phyloP scores from a whole-genome alignment of 2,797 vertebrate species.

The Amniataba percoides region DNA sequence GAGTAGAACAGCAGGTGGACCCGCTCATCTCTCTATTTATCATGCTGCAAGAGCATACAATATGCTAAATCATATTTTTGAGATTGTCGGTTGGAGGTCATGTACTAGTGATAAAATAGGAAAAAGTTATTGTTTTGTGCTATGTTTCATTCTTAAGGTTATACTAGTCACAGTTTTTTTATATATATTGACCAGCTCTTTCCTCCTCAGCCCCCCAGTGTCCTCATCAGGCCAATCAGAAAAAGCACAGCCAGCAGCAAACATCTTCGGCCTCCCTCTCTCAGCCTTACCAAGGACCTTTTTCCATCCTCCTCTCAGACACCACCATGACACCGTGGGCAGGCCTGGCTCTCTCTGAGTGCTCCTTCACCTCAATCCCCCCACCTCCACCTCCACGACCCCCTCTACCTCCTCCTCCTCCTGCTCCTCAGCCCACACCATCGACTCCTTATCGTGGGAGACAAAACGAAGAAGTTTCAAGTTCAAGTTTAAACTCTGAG shows the following conservation, averaged over 20 bases:
- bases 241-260: constrained; percentile 53
- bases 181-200: no score
- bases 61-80: not conserved
- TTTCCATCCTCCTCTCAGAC: constrained; percentile 64
- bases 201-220: constrained; percentile 44
- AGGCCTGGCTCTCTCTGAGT: constrained; percentile 71
- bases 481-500: constrained; percentile 57
- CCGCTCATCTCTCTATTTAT: not conserved
- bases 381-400: constrained; percentile 49
- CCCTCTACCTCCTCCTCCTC: constrained; percentile 38
- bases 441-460: constrained; percentile 36
- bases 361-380: constrained; percentile 79
- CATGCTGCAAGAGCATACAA: not conserved
- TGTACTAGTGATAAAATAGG: not conserved
- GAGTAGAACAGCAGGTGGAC: constrained; percentile 74
- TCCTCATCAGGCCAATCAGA: constrained; percentile 40
- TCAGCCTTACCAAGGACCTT: constrained; percentile 48
- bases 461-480: constrained; percentile 14
- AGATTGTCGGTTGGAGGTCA: not conserved
- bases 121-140: not conserved
- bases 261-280: constrained; percentile 20
- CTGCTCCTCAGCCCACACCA: constrained; percentile 43
- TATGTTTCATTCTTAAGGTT: not conserved
- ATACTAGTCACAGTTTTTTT: not conserved
- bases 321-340: constrained; percentile 80